phyloP scores from a whole-genome alignment of 2,797 vertebrate genomes.

The Pelochelys cantorii region DNA sequence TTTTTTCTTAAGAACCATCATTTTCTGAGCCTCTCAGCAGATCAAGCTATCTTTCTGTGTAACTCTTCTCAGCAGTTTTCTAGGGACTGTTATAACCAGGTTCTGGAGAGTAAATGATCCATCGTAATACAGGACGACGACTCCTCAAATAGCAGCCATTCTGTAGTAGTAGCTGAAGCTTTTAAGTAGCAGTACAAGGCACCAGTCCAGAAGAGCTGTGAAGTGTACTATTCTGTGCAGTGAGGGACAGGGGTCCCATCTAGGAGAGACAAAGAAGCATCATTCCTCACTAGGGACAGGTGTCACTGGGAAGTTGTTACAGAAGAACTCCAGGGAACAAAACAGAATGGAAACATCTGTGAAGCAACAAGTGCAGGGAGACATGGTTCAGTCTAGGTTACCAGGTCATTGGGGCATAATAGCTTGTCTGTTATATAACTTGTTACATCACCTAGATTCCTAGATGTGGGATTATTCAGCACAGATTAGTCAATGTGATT shows the following conservation, averaged over 20 bases:
- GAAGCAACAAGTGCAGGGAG: not conserved
- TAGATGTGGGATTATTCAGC: not conserved
- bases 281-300: slow-evolving; percentile 12
- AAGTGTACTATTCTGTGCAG: not conserved
- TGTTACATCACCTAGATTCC: not conserved
- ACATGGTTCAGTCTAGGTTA: not conserved
- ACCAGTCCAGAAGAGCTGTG: not conserved
- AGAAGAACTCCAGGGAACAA: not conserved
- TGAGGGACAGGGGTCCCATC: not conserved
- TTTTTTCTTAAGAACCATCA: not conserved
- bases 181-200: not conserved
- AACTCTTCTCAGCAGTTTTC: not conserved
- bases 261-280: not conserved
- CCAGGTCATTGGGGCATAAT: not conserved
- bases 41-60: not conserved
- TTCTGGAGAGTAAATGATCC: not conserved
- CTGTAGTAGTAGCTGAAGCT: slow-evolving; percentile 19
- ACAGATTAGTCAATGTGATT: not conserved
- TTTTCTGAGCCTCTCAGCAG: not conserved
- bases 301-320: not conserved
- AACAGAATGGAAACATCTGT: not conserved
- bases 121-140: not conserved
- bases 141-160: not conserved
- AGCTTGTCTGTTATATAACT: not conserved
- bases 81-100: not conserved